A percentile compares a stretch with the other conserved stretches of the same genome.
Conservation (phyloP, 2,888 invertebrate genomes). For the Amblyteles armatorius region DNA sequence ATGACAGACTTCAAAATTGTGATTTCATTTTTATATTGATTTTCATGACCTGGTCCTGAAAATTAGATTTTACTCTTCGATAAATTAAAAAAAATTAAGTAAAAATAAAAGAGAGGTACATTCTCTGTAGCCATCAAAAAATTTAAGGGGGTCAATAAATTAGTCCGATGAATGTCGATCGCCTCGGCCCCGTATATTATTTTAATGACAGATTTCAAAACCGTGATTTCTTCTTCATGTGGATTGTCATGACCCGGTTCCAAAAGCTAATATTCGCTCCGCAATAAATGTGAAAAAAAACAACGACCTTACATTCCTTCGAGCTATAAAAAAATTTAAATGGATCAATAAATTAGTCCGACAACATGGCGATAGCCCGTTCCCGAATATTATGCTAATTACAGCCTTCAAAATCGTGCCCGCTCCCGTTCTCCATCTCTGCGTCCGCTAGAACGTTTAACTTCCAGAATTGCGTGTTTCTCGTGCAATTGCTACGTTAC, state of each 20-base stretch:
- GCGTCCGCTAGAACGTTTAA: conserved; percentile 6
- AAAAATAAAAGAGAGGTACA: too few species aligned
- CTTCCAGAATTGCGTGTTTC: conserved; percentile 48
- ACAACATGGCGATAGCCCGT: conserved; percentile 35
- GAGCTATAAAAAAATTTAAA: background rate
- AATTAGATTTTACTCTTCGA: too few species aligned
- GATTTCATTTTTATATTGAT: too few species aligned
- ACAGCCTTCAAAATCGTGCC: conserved; percentile 17
- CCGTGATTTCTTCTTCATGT: background rate
- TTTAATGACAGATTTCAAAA: conserved; percentile 24
- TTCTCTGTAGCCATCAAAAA: background rate
- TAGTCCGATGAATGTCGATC: conserved; percentile 37
- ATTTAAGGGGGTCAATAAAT: background rate
- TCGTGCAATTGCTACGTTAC: conserved; percentile 48
- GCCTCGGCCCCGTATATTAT: conserved; percentile 22
- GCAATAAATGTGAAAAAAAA: too few species aligned
- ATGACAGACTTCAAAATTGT: conserved; percentile 21
- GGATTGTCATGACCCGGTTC: too few species aligned
- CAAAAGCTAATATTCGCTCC: too few species aligned
- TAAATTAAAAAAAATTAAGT: too few species aligned
- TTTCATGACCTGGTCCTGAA: too few species aligned
- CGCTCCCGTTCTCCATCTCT: background rate
- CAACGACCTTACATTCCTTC: too few species aligned
- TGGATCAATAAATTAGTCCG: conserved; percentile 19
- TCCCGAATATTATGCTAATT: conserved; percentile 35